phyloP scores from a whole-genome alignment of 2,888 invertebrate species.

The Brenthis hecate region DNA sequence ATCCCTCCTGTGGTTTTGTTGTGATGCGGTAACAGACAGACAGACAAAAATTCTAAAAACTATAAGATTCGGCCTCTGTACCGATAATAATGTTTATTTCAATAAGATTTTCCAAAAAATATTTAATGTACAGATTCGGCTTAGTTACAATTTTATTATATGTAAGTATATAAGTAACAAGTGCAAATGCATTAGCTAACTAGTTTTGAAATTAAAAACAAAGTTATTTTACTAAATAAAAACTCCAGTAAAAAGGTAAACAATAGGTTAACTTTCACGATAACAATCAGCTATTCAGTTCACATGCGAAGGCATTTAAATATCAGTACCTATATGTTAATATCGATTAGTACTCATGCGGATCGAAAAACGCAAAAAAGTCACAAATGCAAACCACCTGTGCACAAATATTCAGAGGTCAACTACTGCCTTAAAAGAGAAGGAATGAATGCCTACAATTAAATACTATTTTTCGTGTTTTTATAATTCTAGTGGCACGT shows the following conservation, averaged over 20 bases:
- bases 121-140: too few relatives aligned
- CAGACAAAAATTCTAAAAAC: too few relatives aligned
- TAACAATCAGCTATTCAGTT: constrained; percentile 29
- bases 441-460: constrained; percentile 1
- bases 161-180: too few relatives aligned
- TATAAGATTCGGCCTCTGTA: too few relatives aligned
- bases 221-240: neutral
- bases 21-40: too few relatives aligned
- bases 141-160: too few relatives aligned
- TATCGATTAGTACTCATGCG: constrained; percentile 21
- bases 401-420: constrained; percentile 31
- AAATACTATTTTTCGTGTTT: neutral
- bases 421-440: constrained; percentile 32
- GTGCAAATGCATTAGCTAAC: neutral
- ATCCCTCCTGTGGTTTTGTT: too few relatives aligned
- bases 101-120: too few relatives aligned
- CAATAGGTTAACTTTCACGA: constrained; percentile 19
- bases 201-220: neutral
- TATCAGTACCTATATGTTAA: constrained; percentile 9
- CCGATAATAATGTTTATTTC: too few relatives aligned
- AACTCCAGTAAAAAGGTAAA: constrained; percentile 2
- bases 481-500: neutral
- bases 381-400: constrained; percentile 10
- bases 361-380: constrained; percentile 18
- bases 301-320: constrained; percentile 22